Evolutionary conservation across 1,140 invertebrate genomes (phyloP).

Genomic region (Drosophila orosa): DNA sequence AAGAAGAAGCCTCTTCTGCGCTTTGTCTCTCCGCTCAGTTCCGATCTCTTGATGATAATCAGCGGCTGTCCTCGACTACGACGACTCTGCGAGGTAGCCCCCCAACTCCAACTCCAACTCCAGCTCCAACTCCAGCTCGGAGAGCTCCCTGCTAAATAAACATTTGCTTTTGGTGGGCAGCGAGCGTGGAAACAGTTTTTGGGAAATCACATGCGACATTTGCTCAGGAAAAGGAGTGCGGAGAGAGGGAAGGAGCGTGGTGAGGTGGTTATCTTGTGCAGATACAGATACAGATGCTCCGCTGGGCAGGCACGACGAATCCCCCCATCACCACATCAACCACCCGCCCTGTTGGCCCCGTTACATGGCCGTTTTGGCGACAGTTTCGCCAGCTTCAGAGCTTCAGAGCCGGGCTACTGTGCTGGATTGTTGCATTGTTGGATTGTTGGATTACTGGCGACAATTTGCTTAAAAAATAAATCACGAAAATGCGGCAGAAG

Average conservation of each 20-base stretch:
- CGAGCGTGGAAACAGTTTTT: conserved; percentile 79
- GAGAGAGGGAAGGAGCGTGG: neutral
- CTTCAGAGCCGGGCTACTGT: conserved; percentile 13
- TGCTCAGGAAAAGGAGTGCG: conserved; percentile 47
- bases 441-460: conserved; percentile 50
- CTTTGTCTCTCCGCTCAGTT: conserved; percentile 71
- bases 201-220: conserved; percentile 79
- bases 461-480: conserved; percentile 83
- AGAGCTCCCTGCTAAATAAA: conserved; percentile 23
- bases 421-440: conserved; percentile 13
- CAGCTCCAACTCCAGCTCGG: neutral
- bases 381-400: conserved; percentile 48
- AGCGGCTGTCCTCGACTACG: conserved; percentile 57
- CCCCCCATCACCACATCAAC: conserved; percentile 33
- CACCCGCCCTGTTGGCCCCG: conserved; percentile 60
- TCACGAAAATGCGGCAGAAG: conserved; percentile 60
- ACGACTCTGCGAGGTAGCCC: conserved; percentile 15
- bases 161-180: conserved; percentile 66
- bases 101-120: neutral
- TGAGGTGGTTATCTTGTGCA: conserved; percentile 52
- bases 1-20: conserved; percentile 66
- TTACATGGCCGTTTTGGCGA: conserved; percentile 71
- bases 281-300: conserved; percentile 53
- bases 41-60: conserved; percentile 82
- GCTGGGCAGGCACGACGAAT: conserved; percentile 58